phyloP scores from a whole-genome alignment of 2,888 invertebrate species.

The Lomographa bimaculata region DNA sequence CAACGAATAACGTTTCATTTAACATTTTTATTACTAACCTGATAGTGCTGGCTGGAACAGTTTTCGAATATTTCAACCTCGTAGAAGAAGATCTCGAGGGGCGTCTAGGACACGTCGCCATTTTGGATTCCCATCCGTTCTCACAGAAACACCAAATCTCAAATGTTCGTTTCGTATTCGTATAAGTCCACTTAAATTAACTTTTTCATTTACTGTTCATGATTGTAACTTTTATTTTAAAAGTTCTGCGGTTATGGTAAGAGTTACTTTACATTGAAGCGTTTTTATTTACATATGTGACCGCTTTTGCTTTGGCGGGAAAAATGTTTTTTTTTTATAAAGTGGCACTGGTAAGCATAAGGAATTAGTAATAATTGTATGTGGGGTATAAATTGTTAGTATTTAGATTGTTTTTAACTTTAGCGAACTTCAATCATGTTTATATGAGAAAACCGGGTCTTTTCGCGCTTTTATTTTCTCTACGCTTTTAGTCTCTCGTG shows the following conservation, averaged over 20 bases:
- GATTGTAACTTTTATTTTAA: slow-evolving; percentile 39
- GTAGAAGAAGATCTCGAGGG: slow-evolving; percentile 63
- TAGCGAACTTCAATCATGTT: too few relatives aligned
- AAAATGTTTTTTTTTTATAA: too few relatives aligned
- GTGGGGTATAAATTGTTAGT: too few relatives aligned
- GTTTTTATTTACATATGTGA: slow-evolving; percentile 10
- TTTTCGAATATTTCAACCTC: slow-evolving; percentile 73
- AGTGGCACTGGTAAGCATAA: too few relatives aligned
- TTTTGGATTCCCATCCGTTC: slow-evolving; percentile 32
- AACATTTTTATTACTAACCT: slow-evolving; percentile 49
- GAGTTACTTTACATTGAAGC: slow-evolving; percentile 13
- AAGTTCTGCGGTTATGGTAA: slow-evolving; percentile 26
- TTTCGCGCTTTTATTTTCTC: too few relatives aligned
- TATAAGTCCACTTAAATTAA: slow-evolving; percentile 10
- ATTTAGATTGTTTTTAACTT: too few relatives aligned
- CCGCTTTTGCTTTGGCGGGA: slow-evolving; percentile 5
- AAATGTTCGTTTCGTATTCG: slow-evolving; percentile 19
- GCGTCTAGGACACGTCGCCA: slow-evolving; percentile 70
- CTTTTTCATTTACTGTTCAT: slow-evolving; percentile 27
- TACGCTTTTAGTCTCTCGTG: too few relatives aligned
- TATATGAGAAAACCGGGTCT: too few relatives aligned
- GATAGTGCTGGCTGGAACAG: slow-evolving; percentile 68
- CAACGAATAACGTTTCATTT: too few relatives aligned
- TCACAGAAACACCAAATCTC: slow-evolving; percentile 11
- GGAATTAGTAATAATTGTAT: too few relatives aligned